Percentiles rank a stretch among this genome's conserved stretches.
Evolutionary conservation across 2,888 invertebrate species (phyloP).

Genomic region (Choristoneura rosaceana): DNA sequence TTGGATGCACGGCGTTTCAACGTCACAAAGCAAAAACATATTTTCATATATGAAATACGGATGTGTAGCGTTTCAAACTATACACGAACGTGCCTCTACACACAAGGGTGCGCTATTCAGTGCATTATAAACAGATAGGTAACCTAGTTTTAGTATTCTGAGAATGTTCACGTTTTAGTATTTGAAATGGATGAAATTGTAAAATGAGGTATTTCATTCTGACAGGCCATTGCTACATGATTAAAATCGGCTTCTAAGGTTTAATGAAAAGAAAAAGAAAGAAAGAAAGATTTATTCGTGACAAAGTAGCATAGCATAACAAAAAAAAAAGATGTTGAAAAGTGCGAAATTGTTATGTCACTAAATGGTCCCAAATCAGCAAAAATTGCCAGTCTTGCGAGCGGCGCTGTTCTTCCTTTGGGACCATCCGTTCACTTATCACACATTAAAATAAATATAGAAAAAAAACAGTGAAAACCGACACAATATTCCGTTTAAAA

Average conservation of each 20-base stretch:
- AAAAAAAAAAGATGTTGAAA: no score
- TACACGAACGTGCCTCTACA: background rate
- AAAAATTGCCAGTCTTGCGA: no score
- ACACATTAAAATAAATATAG: no score
- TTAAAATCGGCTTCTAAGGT: background rate
- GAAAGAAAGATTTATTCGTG: no score
- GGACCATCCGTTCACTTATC: no score
- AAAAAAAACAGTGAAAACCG: no score
- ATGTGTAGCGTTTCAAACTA: background rate
- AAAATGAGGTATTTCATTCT: background rate
- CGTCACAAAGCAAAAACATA: conserved; percentile 1
- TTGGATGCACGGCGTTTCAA: background rate
- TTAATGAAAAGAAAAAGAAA: no score
- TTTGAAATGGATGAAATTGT: background rate
- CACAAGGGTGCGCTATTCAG: background rate
- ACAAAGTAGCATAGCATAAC: no score
- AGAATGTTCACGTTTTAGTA: background rate
- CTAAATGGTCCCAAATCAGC: no score
- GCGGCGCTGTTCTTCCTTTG: no score
- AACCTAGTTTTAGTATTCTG: background rate
- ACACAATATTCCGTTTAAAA: no score
- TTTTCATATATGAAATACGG: background rate
- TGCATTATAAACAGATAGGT: background rate
- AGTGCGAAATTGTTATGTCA: no score
- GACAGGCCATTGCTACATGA: background rate